Conservation (phyloP, 2,113 vertebrate species). For the Pelobates fuscus region DNA sequence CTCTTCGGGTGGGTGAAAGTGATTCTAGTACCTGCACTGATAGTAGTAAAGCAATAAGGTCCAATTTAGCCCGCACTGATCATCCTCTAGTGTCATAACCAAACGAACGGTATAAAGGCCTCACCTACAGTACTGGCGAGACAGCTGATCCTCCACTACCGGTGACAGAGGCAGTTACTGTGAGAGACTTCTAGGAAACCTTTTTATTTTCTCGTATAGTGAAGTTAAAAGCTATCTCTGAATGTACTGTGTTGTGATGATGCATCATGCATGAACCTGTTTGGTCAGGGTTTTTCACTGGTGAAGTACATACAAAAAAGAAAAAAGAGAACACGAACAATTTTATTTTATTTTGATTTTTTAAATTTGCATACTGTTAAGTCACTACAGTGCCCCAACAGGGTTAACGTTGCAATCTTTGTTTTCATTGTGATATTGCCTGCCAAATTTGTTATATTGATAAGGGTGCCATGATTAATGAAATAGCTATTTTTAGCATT, state of each 20-base stretch:
- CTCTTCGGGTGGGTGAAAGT: constrained; percentile 76
- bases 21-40: constrained; percentile 88
- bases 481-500: constrained; percentile 58
- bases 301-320: constrained; percentile 75
- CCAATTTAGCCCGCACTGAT: constrained; percentile 78
- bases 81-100: constrained; percentile 69
- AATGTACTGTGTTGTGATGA: constrained; percentile 82
- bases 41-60: constrained; percentile 91
- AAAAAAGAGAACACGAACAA: constrained; percentile 78
- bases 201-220: constrained; percentile 66
- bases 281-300: constrained; percentile 75
- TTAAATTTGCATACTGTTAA: constrained; percentile 64
- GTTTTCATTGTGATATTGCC: constrained; percentile 58
- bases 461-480: constrained; percentile 74
- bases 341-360: too few relatives aligned
- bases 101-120: constrained; percentile 78
- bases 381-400: constrained; percentile 75
- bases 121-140: constrained; percentile 66
- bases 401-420: constrained; percentile 70
- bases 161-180: constrained; percentile 80
- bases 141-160: constrained; percentile 72
- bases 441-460: constrained; percentile 72
- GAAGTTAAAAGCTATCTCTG: constrained; percentile 75
- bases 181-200: constrained; percentile 77
- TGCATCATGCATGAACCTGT: constrained; percentile 82